phyloP scores from a whole-genome alignment of 2,797 vertebrate species.

The Falco naumanni region DNA sequence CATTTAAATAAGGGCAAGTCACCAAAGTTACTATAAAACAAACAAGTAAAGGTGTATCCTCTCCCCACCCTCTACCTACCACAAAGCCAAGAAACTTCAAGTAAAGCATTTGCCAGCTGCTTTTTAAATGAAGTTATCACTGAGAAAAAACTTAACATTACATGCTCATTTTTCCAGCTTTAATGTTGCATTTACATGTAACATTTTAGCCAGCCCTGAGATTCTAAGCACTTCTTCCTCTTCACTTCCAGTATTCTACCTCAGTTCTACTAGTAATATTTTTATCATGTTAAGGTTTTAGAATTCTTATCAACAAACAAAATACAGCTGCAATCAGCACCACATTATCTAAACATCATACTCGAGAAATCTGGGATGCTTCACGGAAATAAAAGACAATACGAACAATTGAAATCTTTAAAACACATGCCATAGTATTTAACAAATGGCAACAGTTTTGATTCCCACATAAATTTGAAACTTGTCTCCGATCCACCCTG shows the following conservation, averaged over 20 bases:
- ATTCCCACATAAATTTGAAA: background rate
- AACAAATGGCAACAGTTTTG: background rate
- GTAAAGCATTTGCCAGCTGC: background rate
- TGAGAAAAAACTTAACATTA: background rate
- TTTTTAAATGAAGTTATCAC: background rate
- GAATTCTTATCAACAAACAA: background rate
- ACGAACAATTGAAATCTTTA: background rate
- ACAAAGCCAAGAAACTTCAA: background rate
- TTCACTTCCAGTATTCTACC: background rate
- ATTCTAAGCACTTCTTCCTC: background rate
- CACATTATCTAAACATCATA: background rate
- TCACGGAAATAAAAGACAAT: background rate
- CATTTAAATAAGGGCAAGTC: background rate
- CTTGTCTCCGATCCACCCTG: background rate
- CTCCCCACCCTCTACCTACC: background rate
- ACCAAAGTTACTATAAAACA: background rate
- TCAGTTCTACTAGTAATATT: background rate
- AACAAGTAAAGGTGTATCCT: background rate
- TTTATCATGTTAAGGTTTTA: background rate
- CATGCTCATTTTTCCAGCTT: background rate
- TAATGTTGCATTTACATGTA: background rate
- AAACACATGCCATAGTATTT: background rate
- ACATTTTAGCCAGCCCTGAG: background rate
- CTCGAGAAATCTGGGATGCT: background rate
- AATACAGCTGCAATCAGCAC: background rate